Base-by-base conservation (phyloP, 2,113 vertebrate genomes). In the Trachemys scripta region DNA sequence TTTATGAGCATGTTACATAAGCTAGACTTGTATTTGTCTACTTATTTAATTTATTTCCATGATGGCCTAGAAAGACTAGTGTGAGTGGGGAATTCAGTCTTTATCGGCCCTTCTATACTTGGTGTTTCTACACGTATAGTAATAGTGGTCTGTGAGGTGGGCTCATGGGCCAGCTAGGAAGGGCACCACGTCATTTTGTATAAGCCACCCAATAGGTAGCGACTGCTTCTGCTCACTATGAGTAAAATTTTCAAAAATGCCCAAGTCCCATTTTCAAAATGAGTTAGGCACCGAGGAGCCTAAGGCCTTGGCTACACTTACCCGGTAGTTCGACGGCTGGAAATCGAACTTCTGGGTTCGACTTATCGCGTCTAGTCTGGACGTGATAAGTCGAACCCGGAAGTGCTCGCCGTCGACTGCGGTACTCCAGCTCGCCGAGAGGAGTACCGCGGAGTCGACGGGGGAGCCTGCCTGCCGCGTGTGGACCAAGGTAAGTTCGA, bases 271-370 rank as follows among this genome's bases (percentile, higher is more conserved):
- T 82, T 90, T 84, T 76, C 54, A 45, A n/a, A 87, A 78, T n/a
- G 24, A 53, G 6, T 69, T 53, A 1, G 0, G 0, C 29, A 10
- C 14, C 4, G 2, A 88, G 24, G 42, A 24, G 62, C 62, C 35
- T n/a, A n/a, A 5, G n/a, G n/a, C n/a, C n/a, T n/a, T n/a, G n/a
- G n/a, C n/a, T n/a, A n/a, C n/a, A n/a, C n/a, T n/a, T n/a, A n/a
- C n/a, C n/a, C n/a, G n/a, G n/a, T n/a, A n/a, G n/a, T n/a, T n/a
- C n/a, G n/a, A n/a, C n/a, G n/a, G n/a, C n/a, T n/a, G n/a, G n/a
- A n/a, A n/a, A n/a, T n/a, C n/a, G n/a, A n/a, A n/a, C n/a, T n/a
- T n/a, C n/a, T n/a, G n/a, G n/a, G n/a, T n/a, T n/a, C n/a, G n/a
- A n/a, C n/a, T n/a, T n/a, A n/a, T n/a, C n/a, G n/a, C n/a, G n/a